Percentiles rank a stretch among this genome's conserved stretches.
Evolutionary conservation across 2,113 vertebrate species (phyloP).

Genomic region (Irena cyanogastra): DNA sequence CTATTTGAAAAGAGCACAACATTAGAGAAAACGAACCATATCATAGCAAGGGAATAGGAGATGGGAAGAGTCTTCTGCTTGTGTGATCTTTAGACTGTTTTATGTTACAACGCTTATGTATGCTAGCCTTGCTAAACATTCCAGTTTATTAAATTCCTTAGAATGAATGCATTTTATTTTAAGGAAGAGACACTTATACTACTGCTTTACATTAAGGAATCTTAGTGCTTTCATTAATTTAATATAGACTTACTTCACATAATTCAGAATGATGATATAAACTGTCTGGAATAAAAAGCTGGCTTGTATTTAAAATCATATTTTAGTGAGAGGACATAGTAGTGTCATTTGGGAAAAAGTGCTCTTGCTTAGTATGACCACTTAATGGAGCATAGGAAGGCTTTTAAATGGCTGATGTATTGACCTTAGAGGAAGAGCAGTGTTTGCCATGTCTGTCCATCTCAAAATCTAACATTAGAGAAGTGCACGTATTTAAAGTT

Average conservation of each 20-base stretch:
- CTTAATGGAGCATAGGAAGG: neutral
- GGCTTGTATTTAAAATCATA: neutral
- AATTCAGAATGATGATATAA: neutral
- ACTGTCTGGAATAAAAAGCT: neutral
- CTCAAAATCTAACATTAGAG: neutral
- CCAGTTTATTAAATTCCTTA: neutral
- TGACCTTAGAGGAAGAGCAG: neutral
- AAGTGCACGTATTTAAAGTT: neutral
- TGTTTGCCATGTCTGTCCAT: neutral
- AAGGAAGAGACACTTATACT: neutral
- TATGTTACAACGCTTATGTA: neutral
- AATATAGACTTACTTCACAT: neutral
- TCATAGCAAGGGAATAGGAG: neutral
- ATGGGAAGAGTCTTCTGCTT: neutral
- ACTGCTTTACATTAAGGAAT: neutral
- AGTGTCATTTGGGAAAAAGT: neutral
- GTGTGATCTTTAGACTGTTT: neutral
- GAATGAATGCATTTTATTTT: neutral
- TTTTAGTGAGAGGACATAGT: neutral
- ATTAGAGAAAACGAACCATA: neutral
- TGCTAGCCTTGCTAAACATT: neutral
- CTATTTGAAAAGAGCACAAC: neutral
- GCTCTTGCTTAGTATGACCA: neutral
- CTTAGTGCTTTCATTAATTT: neutral
- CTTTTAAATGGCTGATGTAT: neutral